Evolutionary conservation across 2,888 invertebrate species (phyloP), one percentile per base, ranked within the genome.

Genomic region (Cryptocheilus praepositus): DNA sequence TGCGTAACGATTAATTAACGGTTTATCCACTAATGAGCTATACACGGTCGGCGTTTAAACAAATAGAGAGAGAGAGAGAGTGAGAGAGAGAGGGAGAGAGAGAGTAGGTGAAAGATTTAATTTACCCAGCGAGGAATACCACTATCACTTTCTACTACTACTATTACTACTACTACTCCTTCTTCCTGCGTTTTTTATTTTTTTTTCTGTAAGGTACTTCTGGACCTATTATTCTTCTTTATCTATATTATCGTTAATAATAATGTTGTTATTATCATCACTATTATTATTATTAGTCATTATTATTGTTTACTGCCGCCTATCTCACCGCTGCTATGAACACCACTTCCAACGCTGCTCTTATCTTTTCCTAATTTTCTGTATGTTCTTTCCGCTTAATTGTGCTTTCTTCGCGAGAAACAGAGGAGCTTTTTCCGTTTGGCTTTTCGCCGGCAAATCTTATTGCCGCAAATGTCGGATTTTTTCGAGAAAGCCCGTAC

Each of bases 1-100:
- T 49, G 49, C 22, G 19, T 52, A 52, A 49, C 18, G 49, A 49
- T 75, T 73, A 74, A 71, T 79, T 75, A 77, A 79, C 71, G 57
- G 72, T 69, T 71, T 67, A 70, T 75, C 74, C 49, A 49, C 36
- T 36, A 36, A 36, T 36, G 36, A 36, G 36, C 36, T 36, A 36
- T 36, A 36, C 36, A 36, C 36, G 36, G 36, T 36, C 36, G 36
- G 36, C 36, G 36, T 36, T 36, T 36, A 5, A 36, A 36, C 3
- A 28, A 7, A 28, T n/a, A n/a, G 55, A 55, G 54, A n/a, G 49
- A 43, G 18, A n/a, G 11, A 49, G 49, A 49, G 49, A 49, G 49
- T 16, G 4, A 49, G 49, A 59, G 54, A 36, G 28, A 54, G 53
- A 54, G 49, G 52, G 21, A 8, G 36, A 22, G 45, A 36, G 21